Base-by-base conservation (phyloP, 2,113 vertebrate genomes). In the Bothrops jararaca region DNA sequence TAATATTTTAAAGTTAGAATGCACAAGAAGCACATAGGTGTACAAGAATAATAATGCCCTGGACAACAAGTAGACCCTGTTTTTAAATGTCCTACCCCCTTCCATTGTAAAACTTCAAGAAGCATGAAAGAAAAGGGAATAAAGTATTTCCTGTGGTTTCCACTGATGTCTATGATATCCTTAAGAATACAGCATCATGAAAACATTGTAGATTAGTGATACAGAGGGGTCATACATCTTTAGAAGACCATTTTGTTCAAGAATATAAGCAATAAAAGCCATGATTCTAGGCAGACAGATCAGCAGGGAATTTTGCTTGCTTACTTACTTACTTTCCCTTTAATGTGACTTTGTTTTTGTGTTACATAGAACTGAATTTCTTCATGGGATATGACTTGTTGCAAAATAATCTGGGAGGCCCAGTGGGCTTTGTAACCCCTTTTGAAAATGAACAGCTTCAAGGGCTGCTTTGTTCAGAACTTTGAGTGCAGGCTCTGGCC, bases 311-410 rank as follows among this genome's bases (percentile, higher is more conserved):
- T 93, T 96, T 96, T 93, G 95, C 95, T 96, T 93, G 95, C 95
- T 96, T 96, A 95, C 97, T 96, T 95, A 48, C 96, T 95, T 96
- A 92, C 94, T 89, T 96, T 97, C 96, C 95, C 97, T 98, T 98
- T 98, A 97, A 98, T 98, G 97, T 97, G 95, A 80, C 94, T 92
- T 93, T 95, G 96, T 91, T 97, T 95, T 97, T 96, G 96, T 97
- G 96, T 97, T 97, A 96, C 95, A 96, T 97, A 97, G 96, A 96
- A 98, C 96, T 97, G 97, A 97, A 94, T 98, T 98, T 97, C 97
- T 98, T 98, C 98, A 98, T 98, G 97, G 97, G 97, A 97, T 98
- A 97, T 97, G 97, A 98, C 97, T 98, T 97, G 98, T 97, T 98
- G 97, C 97, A 97, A 97, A 97, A 97, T 97, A 97, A 97, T 96